These are phyloP conservation scores for Agraylea sexmaculata DNA, from an alignment of 1,140 invertebrate species.

Conservation along the genomic window DNA sequence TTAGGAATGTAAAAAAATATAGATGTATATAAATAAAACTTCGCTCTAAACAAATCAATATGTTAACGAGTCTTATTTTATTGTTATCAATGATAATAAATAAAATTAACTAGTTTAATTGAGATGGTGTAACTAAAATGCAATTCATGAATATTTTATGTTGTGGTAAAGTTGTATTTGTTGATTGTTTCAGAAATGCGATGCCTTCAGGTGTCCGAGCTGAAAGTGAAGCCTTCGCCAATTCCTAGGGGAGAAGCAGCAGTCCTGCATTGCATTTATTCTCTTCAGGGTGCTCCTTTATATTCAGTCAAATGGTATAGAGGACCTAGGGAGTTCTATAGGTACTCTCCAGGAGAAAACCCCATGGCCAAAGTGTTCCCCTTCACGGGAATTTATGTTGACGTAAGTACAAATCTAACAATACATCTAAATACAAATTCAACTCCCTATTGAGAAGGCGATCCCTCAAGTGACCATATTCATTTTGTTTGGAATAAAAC, in stretches of 20 bases:
- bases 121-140: too few relatives aligned
- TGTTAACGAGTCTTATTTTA: too few relatives aligned
- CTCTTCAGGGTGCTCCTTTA: slow-evolving; percentile 53
- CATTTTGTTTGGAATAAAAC: too few relatives aligned
- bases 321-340: slow-evolving; percentile 56
- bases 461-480: too few relatives aligned
- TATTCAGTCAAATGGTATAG: slow-evolving; percentile 66
- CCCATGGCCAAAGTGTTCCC: slow-evolving; percentile 54
- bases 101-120: too few relatives aligned
- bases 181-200: slow-evolving; percentile 28
- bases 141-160: background rate
- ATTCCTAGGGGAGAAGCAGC: slow-evolving; percentile 35
- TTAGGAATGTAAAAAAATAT: too few relatives aligned
- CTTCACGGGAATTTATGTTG: slow-evolving; percentile 51
- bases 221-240: slow-evolving; percentile 33
- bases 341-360: slow-evolving; percentile 51
- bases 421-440: too few relatives aligned
- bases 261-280: slow-evolving; percentile 51
- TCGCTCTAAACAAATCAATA: too few relatives aligned
- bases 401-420: slow-evolving; percentile 62
- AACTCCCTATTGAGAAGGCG: too few relatives aligned
- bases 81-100: too few relatives aligned
- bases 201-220: slow-evolving; percentile 34
- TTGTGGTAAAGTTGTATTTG: background rate
- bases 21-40: too few relatives aligned